phyloP scores from a whole-genome alignment of 2,888 invertebrate species.

The Thymelicus sylvestris region DNA sequence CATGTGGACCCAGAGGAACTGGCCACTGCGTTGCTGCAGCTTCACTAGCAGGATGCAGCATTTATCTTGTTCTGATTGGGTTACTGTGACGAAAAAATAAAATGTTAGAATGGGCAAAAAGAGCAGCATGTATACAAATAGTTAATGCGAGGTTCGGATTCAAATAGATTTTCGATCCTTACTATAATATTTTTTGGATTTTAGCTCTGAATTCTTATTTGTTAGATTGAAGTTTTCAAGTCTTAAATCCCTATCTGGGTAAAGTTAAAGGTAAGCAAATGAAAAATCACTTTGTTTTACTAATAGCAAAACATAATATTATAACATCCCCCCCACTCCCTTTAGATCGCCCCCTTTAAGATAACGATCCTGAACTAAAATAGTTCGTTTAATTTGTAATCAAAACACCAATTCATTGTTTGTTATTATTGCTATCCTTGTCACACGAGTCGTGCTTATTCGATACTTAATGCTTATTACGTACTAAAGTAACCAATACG shows the following conservation, averaged over 20 bases:
- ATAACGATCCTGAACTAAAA: neutral
- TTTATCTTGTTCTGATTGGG: slow-evolving; percentile 98
- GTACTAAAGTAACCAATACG: slow-evolving; percentile 25
- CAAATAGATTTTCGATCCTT: too few species aligned
- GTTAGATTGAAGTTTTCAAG: too few species aligned
- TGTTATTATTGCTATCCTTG: slow-evolving; percentile 29
- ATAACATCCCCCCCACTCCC: too few species aligned
- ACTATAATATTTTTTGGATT: too few species aligned
- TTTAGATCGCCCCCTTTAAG: too few species aligned
- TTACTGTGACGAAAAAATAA: slow-evolving; percentile 86
- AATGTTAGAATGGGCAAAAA: neutral
- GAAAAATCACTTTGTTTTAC: too few species aligned
- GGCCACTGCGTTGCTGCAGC: slow-evolving; percentile 93
- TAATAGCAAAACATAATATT: too few species aligned
- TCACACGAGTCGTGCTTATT: slow-evolving; percentile 24
- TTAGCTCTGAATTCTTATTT: too few species aligned
- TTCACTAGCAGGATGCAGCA: slow-evolving; percentile 97
- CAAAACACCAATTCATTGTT: slow-evolving; percentile 20
- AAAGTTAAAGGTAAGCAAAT: too few species aligned
- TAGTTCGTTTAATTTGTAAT: slow-evolving; percentile 21
- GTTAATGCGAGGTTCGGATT: too few species aligned
- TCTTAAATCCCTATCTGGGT: too few species aligned
- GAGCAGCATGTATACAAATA: too few species aligned
- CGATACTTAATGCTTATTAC: slow-evolving; percentile 25
- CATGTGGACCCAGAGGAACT: slow-evolving; percentile 98